These are phyloP conservation scores for Criorhina ranunculi DNA, from an alignment of 2,888 invertebrate species.

Conservation along the genomic window DNA sequence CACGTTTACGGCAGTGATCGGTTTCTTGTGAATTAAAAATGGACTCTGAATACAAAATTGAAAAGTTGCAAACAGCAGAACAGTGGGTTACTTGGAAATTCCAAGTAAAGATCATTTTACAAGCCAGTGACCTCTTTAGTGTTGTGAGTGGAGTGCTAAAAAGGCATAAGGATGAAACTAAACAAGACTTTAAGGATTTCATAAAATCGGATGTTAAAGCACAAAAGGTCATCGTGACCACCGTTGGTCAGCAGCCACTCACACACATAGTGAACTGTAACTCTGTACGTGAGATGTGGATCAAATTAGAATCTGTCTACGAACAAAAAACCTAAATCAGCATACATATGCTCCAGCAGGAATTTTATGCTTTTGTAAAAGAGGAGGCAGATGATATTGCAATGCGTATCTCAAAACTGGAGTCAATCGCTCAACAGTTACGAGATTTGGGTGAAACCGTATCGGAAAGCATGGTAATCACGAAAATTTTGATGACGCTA, in stretches of 20 bases:
- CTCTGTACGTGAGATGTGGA: conserved; percentile 59
- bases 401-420: conserved; percentile 57
- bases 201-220: conserved; percentile 31
- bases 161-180: neutral
- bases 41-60: conserved; percentile 15
- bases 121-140: neutral
- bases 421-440: conserved; percentile 48
- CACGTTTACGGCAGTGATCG: neutral
- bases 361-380: conserved; percentile 69
- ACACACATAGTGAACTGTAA: conserved; percentile 61
- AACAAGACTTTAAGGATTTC: neutral
- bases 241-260: conserved; percentile 53
- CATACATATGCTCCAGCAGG: conserved; percentile 80
- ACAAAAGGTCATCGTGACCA: conserved; percentile 54
- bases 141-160: conserved; percentile 1
- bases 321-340: conserved; percentile 80
- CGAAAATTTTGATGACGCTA: conserved; percentile 77
- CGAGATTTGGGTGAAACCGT: conserved; percentile 61
- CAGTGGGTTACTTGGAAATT: conserved; percentile 28
- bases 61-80: neutral
- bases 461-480: conserved; percentile 74
- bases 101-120: conserved; percentile 6
- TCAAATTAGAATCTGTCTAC: conserved; percentile 76
- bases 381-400: conserved; percentile 62
- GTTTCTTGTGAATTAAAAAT: conserved; percentile 3